phyloP scores from a whole-genome alignment of 2,113 vertebrate genomes.

The Tyrannus savana region DNA sequence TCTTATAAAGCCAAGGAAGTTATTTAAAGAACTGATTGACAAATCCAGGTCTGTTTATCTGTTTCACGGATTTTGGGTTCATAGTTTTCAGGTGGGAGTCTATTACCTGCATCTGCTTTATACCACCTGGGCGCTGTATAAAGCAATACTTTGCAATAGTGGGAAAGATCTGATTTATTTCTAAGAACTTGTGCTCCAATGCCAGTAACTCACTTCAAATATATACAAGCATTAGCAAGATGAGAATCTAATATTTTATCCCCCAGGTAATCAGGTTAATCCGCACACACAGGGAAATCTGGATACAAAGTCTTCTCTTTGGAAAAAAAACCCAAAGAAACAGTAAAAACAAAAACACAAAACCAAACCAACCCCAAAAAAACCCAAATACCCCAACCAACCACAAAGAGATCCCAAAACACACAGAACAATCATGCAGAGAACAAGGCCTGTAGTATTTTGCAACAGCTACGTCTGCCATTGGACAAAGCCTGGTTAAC shows the following conservation, averaged over 20 bases:
- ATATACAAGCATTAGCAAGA: background rate
- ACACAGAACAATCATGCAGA: background rate
- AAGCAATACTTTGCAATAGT: accelerated
- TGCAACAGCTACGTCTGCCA: background rate
- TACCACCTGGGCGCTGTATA: background rate
- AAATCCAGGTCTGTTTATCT: background rate
- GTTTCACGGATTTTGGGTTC: background rate
- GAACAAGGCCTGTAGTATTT: background rate
- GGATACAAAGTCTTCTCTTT: background rate
- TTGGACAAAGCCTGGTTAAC: background rate
- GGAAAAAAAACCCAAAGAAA: background rate
- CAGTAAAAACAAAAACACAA: background rate
- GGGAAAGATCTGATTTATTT: background rate
- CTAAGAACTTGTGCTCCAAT: background rate
- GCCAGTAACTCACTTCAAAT: background rate
- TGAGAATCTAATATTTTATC: background rate
- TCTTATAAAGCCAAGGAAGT: background rate
- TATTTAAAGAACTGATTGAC: background rate
- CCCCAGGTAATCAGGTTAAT: background rate
- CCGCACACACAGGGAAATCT: background rate
- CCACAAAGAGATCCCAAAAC: background rate
- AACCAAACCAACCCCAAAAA: background rate
- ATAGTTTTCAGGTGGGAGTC: background rate
- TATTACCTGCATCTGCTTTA: background rate
- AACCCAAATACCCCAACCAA: background rate